Base-by-base conservation (phyloP, 2,113 vertebrate genomes). In the Pollimyrus isidori region DNA sequence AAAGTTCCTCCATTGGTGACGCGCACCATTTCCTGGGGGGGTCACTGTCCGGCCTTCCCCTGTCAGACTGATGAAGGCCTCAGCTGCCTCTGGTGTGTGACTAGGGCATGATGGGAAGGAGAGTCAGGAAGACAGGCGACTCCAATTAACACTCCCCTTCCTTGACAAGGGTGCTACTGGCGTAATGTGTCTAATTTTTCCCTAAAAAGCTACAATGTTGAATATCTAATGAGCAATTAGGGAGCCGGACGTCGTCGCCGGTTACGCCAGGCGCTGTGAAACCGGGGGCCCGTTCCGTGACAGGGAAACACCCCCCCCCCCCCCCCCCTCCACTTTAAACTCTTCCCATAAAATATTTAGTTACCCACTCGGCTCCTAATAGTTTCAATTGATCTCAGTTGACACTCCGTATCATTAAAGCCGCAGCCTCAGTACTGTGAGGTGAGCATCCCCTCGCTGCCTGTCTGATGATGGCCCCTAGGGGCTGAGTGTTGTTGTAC, bases 271-370 rank as follows among this genome's bases (percentile, higher is more conserved):
- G 69, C 45, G 2, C 73, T 19, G 7, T n/a, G 35, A 30, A 50
- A 58, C 49, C 58, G 7, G 5, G 73, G 52, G 49, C 52, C 35
- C 39, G 11, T 19, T 90, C 73, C 1, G 3, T 19, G 52, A n/a
- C 42, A 30, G 73, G 88, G 83, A 88, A 90, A 88, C 86, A 90
- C 65, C 52, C 58, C 42, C 35, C 35, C 30, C 21, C 65, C 52
- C 58, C 42, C 35, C 35, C 30, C 21, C 85, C 49, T 49, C 76
- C 53, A 84, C 53, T 84, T 87, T 83, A 88, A 87, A 62, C 73
- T 88, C 35, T 53, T 83, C 73, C 56, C 56, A 90, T 90, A 26
- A 90, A 90, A 90, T 90, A 90, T 90, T 90, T 53, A 90, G 89
- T 45, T 42, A 48, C 30, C 73, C 35, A 19, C 69, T 90, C 69